Evolutionary conservation across 2,888 invertebrate species (phyloP).

Genomic region (Noctua comes): DNA sequence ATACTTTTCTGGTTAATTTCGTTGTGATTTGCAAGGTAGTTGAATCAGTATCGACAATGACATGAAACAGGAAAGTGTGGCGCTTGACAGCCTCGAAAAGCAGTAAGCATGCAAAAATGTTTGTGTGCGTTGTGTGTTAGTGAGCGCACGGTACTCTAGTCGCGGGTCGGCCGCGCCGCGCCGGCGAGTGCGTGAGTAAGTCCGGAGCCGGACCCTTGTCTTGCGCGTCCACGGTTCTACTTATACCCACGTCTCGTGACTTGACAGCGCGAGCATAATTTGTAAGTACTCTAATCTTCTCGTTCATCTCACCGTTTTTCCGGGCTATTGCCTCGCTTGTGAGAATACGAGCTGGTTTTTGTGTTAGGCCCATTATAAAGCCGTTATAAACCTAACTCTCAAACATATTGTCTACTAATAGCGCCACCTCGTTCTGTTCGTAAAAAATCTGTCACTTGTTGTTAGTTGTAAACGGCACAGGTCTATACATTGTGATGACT

Average conservation of each 20-base stretch:
- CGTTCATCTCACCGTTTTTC: constrained; percentile 8
- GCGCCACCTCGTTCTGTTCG: neutral
- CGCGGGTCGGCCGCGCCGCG: neutral
- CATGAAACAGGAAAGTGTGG: neutral
- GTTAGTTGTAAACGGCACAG: neutral
- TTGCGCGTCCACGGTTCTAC: constrained; percentile 1
- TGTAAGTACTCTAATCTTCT: constrained; percentile 18
- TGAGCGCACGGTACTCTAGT: neutral
- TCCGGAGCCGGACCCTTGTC: constrained; percentile 16
- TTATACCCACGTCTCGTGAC: constrained; percentile 25
- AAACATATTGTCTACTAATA: neutral
- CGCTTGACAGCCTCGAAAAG: neutral
- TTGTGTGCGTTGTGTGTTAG: neutral
- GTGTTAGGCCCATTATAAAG: neutral
- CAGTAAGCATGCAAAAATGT: neutral
- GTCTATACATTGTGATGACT: neutral
- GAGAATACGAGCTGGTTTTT: neutral
- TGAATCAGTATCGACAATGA: too few relatives aligned
- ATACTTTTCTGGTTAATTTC: too few relatives aligned
- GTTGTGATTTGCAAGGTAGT: too few relatives aligned
- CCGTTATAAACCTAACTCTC: neutral
- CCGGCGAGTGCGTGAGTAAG: neutral
- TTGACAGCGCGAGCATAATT: constrained; percentile 25
- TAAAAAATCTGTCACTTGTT: neutral
- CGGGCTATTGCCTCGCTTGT: neutral